phyloP scores from a whole-genome alignment of 2,113 vertebrate genomes.

The Phainopepla nitens region DNA sequence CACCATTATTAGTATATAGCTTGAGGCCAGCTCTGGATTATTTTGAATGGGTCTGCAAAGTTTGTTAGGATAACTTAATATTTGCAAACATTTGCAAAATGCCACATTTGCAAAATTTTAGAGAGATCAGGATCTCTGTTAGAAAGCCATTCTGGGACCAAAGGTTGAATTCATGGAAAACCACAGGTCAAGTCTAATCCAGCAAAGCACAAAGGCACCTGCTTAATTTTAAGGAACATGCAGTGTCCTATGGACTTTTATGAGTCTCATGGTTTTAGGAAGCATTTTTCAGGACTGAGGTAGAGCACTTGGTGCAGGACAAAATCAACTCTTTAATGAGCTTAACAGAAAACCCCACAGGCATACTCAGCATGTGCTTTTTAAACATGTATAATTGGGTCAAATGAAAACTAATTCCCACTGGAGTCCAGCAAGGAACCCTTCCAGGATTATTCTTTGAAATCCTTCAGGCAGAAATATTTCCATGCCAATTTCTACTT shows the following conservation, averaged over 20 bases:
- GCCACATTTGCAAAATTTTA: neutral
- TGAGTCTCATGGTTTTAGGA: neutral
- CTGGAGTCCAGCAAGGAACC: constrained; percentile 35
- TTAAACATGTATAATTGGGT: constrained; percentile 54
- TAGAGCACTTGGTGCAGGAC: neutral
- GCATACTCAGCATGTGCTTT: constrained; percentile 34
- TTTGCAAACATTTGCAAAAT: neutral
- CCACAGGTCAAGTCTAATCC: neutral
- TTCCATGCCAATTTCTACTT: constrained; percentile 33
- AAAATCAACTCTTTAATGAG: constrained; percentile 43
- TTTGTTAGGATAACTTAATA: neutral
- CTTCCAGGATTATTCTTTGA: constrained; percentile 57
- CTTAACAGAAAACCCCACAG: constrained; percentile 47
- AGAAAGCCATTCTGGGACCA: neutral
- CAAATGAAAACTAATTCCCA: constrained; percentile 63
- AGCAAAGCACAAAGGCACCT: neutral
- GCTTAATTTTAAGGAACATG: neutral
- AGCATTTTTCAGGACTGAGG: constrained; percentile 27
- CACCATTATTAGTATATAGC: neutral
- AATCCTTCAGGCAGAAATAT: constrained; percentile 56
- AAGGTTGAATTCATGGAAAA: neutral
- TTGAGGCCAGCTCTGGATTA: neutral
- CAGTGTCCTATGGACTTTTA: neutral
- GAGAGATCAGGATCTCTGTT: neutral
- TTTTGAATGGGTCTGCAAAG: neutral